Evolutionary conservation across 2,888 invertebrate genomes (phyloP), one percentile per base, ranked within the genome.

Genomic region (Tridacna crocea): DNA sequence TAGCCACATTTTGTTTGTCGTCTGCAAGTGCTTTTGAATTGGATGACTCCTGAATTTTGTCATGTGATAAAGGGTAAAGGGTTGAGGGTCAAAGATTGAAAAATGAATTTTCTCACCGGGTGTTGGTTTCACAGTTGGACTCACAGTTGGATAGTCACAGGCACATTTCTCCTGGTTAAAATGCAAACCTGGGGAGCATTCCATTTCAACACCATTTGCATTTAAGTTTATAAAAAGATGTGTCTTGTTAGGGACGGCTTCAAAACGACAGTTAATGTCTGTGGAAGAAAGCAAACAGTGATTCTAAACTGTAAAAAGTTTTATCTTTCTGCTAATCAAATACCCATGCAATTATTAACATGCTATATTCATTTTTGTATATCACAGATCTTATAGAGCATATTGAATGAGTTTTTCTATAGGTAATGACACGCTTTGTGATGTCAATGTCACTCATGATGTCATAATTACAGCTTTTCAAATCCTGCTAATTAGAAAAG

Each of bases 151-250:
- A 26, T 19, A 6, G 22, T 12, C 55, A 72, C 84, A 84, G 19
- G 76, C 72, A 70, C 84, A 84, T n/a, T 26, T 24, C 6, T 55
- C 10, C 6, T 24, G 66, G 15, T 76, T 74, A 66, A 78, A 84
- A 17, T 79, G 26, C 6, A 79, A 78, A n/a, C 81, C 81, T 0
- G 81, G 79, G 13, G 80, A 47, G 27, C 84, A 84, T 12, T 75
- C 73, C 84, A 78, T 80, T 22, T 47, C 36, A 0, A 76, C 84
- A 27, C 79, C 81, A 22, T 27, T 63, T n/a, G 75, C 15, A 58
- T 80, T 81, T 19, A 79, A 36, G 24, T 79, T 72, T 47, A 76
- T 80, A 60, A 76, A 84, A 6, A 24, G 26, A 4, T n/a, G 15
- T 0, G 68, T 66, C 12, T 70, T 11, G 17, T 48, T 58, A 12